Evolutionary conservation across 2,888 invertebrate species (phyloP).

Genomic region (Erynnis tages): DNA sequence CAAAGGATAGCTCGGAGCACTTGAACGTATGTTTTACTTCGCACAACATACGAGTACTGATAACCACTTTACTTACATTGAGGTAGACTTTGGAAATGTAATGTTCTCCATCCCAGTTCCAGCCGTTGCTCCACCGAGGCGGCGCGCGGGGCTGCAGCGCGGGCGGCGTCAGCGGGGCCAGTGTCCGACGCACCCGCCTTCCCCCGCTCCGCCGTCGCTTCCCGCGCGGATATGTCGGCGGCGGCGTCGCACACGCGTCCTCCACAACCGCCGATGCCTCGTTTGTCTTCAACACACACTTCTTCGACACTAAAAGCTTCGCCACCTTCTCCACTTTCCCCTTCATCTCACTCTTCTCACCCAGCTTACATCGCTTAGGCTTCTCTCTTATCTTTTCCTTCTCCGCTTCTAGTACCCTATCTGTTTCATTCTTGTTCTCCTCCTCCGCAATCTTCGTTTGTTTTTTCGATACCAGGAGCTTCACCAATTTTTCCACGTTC

Average conservation of each 20-base stretch:
- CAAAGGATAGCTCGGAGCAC: too few species aligned
- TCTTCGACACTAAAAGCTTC: slow-evolving; percentile 68
- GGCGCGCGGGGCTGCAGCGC: slow-evolving; percentile 50
- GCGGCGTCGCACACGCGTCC: slow-evolving; percentile 44
- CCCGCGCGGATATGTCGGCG: slow-evolving; percentile 37
- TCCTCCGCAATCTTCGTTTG: slow-evolving; percentile 31
- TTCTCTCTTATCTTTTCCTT: slow-evolving; percentile 35
- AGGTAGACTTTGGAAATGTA: slow-evolving; percentile 92
- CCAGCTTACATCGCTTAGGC: slow-evolving; percentile 55
- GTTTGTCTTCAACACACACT: slow-evolving; percentile 67
- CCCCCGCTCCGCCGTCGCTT: slow-evolving; percentile 45
- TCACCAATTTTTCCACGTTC: slow-evolving; percentile 41
- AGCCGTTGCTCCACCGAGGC: slow-evolving; percentile 92
- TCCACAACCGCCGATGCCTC: slow-evolving; percentile 63
- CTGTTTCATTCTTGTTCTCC: slow-evolving; percentile 20
- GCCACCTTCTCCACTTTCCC: slow-evolving; percentile 69
- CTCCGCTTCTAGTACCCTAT: slow-evolving; percentile 26
- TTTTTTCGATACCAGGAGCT: slow-evolving; percentile 41
- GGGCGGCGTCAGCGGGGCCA: slow-evolving; percentile 36
- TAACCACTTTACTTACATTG: slow-evolving; percentile 92
- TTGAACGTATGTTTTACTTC: too few species aligned
- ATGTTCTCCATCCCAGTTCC: slow-evolving; percentile 94
- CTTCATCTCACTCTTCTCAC: slow-evolving; percentile 55
- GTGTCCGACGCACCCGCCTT: slow-evolving; percentile 40
- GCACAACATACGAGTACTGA: too few species aligned